These are phyloP conservation scores for Podarcis cretensis DNA, from an alignment of 2,113 vertebrate species.

Conservation along the genomic window DNA sequence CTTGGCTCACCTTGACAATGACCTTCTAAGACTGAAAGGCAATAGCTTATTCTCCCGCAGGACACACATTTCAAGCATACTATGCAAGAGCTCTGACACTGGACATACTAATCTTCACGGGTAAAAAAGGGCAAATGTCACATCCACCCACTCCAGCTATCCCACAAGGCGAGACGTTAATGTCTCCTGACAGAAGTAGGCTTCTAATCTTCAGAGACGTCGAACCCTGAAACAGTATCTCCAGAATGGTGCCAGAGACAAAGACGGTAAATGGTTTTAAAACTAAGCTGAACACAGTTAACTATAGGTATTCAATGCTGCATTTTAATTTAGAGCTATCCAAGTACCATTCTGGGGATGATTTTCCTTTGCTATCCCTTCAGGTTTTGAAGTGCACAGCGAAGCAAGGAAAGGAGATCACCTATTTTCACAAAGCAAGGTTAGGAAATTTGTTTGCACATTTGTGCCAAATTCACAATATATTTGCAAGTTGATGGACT, in stretches of 20 bases:
- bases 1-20: conserved; percentile 48
- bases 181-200: neutral
- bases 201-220: neutral
- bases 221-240: neutral
- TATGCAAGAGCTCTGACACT: neutral
- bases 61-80: conserved; percentile 36
- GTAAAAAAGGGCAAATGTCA: neutral
- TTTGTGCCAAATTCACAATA: neutral
- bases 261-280: neutral
- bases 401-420: neutral
- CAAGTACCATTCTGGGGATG: neutral
- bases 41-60: conserved; percentile 11
- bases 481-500: neutral
- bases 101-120: neutral
- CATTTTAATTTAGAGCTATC: neutral
- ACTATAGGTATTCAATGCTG: neutral
- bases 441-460: neutral
- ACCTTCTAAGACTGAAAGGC: conserved; percentile 58
- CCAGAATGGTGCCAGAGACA: neutral
- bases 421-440: neutral
- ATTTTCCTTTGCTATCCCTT: neutral
- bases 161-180: neutral
- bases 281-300: neutral
- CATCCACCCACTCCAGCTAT: neutral
- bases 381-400: neutral